These are phyloP conservation scores for Neoniphon sammara DNA, from an alignment of 2,797 vertebrate species.

Conservation along the genomic window DNA sequence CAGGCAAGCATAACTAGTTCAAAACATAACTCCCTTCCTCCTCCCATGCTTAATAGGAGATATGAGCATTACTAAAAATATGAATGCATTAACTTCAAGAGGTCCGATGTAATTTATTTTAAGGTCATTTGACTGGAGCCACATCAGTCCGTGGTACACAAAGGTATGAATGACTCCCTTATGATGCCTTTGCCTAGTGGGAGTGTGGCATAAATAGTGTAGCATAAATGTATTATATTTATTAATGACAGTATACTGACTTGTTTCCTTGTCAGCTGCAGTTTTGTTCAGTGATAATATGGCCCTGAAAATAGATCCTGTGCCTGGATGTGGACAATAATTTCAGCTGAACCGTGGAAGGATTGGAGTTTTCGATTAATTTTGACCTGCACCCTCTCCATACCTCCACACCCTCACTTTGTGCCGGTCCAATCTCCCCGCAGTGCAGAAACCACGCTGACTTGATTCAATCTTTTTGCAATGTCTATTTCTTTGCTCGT, in stretches of 20 bases:
- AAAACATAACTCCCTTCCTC: constrained; percentile 12
- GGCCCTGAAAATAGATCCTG: constrained; percentile 33
- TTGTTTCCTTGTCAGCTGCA: constrained; percentile 64
- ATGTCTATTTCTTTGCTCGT: background rate
- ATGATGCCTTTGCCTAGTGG: constrained; percentile 30
- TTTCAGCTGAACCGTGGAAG: background rate
- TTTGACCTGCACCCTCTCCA: background rate
- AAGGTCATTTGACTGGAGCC: constrained; percentile 28
- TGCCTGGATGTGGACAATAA: background rate
- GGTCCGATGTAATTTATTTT: constrained; percentile 26
- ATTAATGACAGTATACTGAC: constrained; percentile 59
- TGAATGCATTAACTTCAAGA: background rate
- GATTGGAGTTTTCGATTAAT: background rate
- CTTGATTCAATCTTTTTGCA: background rate
- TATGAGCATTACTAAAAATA: constrained; percentile 9
- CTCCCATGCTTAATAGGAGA: background rate
- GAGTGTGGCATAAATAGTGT: constrained; percentile 24
- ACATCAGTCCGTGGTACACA: constrained; percentile 4
- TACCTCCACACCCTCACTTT: too few species aligned
- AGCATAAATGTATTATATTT: constrained; percentile 47
- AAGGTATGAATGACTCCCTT: constrained; percentile 6
- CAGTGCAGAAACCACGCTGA: background rate
- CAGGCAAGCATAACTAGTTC: constrained; percentile 8
- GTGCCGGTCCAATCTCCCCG: background rate
- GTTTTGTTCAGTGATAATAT: constrained; percentile 60